A percentile compares a stretch with the other conserved stretches of the same genome.
Conservation (phyloP, 2,113 vertebrate genomes). For the Scopus umbretta region DNA sequence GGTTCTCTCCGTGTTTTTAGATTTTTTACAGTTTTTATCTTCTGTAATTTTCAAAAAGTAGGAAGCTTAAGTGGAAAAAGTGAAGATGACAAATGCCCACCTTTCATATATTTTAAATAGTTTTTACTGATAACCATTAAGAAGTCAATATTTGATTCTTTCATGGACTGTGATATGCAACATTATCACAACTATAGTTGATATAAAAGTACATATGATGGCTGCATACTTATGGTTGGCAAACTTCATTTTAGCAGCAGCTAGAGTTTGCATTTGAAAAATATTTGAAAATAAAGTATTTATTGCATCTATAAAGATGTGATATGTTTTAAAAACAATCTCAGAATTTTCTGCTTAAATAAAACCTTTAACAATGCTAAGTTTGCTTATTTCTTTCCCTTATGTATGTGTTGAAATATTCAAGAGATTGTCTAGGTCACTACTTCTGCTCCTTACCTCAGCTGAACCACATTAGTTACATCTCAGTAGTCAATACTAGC, state of each 20-base stretch:
- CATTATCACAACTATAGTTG: not conserved
- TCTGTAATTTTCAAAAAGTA: not conserved
- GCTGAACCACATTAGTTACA: not conserved
- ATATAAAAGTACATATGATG: not conserved
- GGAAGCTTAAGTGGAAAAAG: not conserved
- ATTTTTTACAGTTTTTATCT: not conserved
- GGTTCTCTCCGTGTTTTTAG: not conserved
- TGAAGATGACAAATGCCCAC: not conserved
- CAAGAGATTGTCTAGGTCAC: not conserved
- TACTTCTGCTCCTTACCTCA: not conserved
- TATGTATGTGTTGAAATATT: not conserved
- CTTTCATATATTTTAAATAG: not conserved
- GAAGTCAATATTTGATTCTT: not conserved
- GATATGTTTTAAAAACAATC: not conserved
- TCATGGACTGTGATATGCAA: not conserved
- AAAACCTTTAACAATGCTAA: not conserved
- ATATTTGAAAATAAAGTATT: not conserved
- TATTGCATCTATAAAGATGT: not conserved
- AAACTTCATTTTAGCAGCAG: not conserved
- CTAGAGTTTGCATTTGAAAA: not conserved
- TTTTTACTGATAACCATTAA: not conserved
- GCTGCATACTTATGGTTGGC: not conserved
- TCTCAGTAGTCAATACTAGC: not conserved
- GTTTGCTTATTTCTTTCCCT: not conserved
- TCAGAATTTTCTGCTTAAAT: not conserved